These are phyloP conservation scores for Drosophila sproati DNA, from an alignment of 1,140 invertebrate species.

Conservation along the genomic window DNA sequence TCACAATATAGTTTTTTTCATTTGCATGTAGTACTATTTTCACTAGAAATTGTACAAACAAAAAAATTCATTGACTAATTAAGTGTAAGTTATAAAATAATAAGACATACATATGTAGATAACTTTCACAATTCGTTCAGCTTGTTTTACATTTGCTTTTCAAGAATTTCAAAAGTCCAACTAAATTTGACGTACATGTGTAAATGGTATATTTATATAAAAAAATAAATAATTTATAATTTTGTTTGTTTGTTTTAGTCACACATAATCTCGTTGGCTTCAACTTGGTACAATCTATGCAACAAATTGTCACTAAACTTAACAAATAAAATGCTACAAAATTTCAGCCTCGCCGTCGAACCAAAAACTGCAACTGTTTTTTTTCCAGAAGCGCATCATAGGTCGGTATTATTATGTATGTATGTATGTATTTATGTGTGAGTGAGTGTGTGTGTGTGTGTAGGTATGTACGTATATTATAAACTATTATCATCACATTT, in stretches of 20 bases:
- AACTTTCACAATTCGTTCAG: constrained; percentile 16
- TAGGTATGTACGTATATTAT: constrained; percentile 69
- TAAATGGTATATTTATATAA: background rate
- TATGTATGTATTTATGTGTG: constrained; percentile 12
- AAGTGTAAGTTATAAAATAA: constrained; percentile 50
- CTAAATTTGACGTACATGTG: constrained; percentile 1
- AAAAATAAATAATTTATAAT: constrained; percentile 35
- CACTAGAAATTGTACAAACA: constrained; percentile 53
- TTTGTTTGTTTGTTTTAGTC: constrained; percentile 46
- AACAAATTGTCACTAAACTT: constrained; percentile 75
- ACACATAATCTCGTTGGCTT: constrained; percentile 81
- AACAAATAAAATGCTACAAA: constrained; percentile 82
- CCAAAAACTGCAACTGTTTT: constrained; percentile 56
- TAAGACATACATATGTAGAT: constrained; percentile 20
- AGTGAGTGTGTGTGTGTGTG: constrained; percentile 2
- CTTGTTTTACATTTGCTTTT: background rate
- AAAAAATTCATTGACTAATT: constrained; percentile 75
- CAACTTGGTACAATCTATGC: constrained; percentile 57
- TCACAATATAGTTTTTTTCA: constrained; percentile 25
- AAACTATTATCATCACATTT: constrained; percentile 82
- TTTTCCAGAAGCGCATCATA: constrained; percentile 49
- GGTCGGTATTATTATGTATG: constrained; percentile 58
- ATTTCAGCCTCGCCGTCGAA: constrained; percentile 72
- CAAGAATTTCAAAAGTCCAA: constrained; percentile 1
- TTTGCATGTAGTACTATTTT: constrained; percentile 36